Percentiles rank a stretch among this genome's conserved stretches.
phyloP scores from a whole-genome alignment of 2,888 invertebrate species.

The Troides oblongomaculatus region DNA sequence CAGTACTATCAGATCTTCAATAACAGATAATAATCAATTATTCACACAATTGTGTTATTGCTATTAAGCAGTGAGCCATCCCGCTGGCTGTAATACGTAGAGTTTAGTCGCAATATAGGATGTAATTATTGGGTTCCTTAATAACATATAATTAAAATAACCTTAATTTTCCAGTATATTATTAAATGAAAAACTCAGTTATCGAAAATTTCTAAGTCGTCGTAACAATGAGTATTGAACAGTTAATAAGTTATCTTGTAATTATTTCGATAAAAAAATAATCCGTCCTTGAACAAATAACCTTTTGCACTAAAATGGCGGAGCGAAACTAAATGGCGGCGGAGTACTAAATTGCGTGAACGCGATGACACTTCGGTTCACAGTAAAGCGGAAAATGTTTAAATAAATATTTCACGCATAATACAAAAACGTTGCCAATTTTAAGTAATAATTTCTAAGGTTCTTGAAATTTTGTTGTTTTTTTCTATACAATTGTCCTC shows the following conservation, averaged over 20 bases:
- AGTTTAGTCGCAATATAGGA: too few relatives aligned
- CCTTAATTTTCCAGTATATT: too few relatives aligned
- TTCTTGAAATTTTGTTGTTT: neutral
- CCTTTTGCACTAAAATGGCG: conserved; percentile 20
- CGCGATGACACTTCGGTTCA: conserved; percentile 7
- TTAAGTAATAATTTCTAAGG: neutral
- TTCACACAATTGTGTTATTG: too few relatives aligned
- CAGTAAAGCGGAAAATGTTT: neutral
- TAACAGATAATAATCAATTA: too few relatives aligned
- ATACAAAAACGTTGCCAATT: neutral
- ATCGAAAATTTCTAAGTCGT: too few relatives aligned
- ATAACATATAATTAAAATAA: too few relatives aligned
- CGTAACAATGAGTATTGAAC: neutral
- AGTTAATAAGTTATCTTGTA: neutral
- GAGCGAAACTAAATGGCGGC: conserved; percentile 6
- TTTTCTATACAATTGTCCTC: too few relatives aligned
- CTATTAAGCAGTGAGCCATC: too few relatives aligned
- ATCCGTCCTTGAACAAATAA: conserved; percentile 14
- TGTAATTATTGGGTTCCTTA: neutral
- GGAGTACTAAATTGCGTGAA: conserved; percentile 5
- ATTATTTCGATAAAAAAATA: neutral
- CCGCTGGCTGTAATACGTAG: too few relatives aligned
- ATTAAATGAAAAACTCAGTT: too few relatives aligned
- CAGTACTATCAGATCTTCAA: too few relatives aligned
- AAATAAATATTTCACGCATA: conserved; percentile 1